Base-by-base conservation (phyloP, 1,140 invertebrate species). In the Apis florea region DNA sequence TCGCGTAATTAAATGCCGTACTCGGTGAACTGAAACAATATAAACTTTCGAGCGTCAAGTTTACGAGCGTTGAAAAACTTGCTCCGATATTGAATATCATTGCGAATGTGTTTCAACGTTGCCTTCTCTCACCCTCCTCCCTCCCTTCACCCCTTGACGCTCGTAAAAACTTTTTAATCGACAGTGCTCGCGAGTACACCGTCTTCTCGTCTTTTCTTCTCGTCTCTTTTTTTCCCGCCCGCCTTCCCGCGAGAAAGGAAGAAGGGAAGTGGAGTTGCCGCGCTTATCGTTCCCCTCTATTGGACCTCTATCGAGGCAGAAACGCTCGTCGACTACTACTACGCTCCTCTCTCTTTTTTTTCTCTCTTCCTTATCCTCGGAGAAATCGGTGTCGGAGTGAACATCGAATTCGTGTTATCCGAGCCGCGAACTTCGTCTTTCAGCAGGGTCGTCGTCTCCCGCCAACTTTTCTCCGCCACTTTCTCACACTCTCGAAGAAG, bases 91-190 rank as follows among this genome's bases (percentile, higher is more conserved):
- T 31, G 51, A 74, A 75, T 80, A 80, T 80, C 71, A 64, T 58
- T 63, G 61, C 51, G 58, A 79, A 63, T 59, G 47, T 67, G 76
- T 63, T 53, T 24, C 67, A 47, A 53, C 24, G 64, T 56, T 17
- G 75, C 8, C 17, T 58, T 15, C 31, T 17, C 74, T 4, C 5
- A 0, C 31, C 2, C 31, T 40, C 31, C 17, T 47, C 1, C 63
- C 40, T 31, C 31, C 2, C 31, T 40, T 5, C 17, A 24, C 1
- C 63, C 40, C 51, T 17, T 4, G 76, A 78, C 40, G 51, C 40
- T 80, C 71, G 63, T 67, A 49, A 56, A 80, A 80, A 75, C 40
- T 80, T 80, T 80, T 58, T 80, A 75, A 75, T 75, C 72, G 63
- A 17, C 63, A 15, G 40, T 9, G 17, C 9, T 53, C 49, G 53